These are phyloP conservation scores for Laterallus jamaicensis DNA, from an alignment of 2,113 vertebrate species.

Conservation along the genomic window DNA sequence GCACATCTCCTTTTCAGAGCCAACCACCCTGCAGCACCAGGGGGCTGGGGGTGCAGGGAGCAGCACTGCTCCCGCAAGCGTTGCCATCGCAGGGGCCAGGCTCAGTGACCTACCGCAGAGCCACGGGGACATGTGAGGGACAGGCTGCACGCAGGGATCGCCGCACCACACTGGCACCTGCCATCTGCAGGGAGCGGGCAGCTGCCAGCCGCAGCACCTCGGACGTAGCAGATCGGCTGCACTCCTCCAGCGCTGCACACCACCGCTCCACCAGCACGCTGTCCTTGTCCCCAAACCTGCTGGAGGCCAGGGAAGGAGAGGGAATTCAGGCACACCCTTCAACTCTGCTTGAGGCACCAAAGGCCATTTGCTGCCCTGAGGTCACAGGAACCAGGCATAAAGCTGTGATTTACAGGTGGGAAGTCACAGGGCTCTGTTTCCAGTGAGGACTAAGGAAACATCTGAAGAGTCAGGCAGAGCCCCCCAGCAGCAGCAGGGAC, in stretches of 20 bases:
- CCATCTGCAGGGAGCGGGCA: conserved; percentile 72
- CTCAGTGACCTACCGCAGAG: conserved; percentile 72
- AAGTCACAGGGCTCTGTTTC: not conserved
- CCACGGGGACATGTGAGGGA: not conserved
- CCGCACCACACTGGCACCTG: conserved; percentile 63
- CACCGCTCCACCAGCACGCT: conserved; percentile 61
- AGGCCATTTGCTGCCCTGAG: not conserved
- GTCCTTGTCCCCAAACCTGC: not conserved
- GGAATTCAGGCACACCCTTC: not conserved
- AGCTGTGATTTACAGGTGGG: not conserved
- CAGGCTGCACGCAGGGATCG: not conserved
- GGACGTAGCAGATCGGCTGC: conserved; percentile 36
- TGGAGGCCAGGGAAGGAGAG: not conserved
- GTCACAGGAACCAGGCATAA: rapidly evolving
- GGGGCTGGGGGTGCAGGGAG: not conserved
- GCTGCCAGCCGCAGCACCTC: conserved; percentile 81
- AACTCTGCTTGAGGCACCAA: not conserved
- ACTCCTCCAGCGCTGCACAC: conserved; percentile 74
- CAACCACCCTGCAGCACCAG: not conserved
- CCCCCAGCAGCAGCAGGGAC: not conserved
- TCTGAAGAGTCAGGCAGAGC: not conserved
- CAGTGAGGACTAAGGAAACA: not conserved
- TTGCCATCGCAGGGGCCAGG: not conserved
- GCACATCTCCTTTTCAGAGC: not conserved
- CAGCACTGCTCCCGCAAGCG: not conserved